Conservation (phyloP, 2,113 vertebrate species). For the Macroglossus sobrinus region DNA sequence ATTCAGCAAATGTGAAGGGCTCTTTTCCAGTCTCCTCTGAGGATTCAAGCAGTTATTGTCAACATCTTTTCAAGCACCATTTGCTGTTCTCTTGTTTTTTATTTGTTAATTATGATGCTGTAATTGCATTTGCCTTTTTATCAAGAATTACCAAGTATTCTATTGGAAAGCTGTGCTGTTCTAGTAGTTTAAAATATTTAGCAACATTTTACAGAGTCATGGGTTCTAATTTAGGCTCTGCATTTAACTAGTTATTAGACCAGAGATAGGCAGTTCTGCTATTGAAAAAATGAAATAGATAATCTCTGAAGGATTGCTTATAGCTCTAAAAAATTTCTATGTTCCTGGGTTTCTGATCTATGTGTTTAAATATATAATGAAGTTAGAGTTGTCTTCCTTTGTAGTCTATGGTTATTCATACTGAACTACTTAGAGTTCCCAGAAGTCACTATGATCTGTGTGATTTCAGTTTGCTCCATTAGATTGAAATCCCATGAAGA, state of each 20-base stretch:
- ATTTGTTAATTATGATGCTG: neutral
- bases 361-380: neutral
- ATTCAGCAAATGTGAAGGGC: neutral
- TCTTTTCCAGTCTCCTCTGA: neutral
- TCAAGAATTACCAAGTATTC: neutral
- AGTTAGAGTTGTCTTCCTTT: neutral
- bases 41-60: neutral
- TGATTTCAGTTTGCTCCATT: neutral
- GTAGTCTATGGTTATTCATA: neutral
- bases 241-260: neutral
- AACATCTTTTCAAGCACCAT: constrained; percentile 5
- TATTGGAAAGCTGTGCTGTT: neutral
- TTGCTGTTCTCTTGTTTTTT: neutral
- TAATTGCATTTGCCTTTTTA: neutral
- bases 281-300: neutral
- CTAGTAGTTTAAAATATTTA: neutral
- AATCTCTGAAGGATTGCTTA: neutral
- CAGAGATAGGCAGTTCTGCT: neutral
- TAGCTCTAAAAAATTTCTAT: neutral
- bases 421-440: neutral
- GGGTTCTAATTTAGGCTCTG: neutral
- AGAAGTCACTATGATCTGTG: neutral
- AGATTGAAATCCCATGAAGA: neutral
- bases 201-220: neutral
- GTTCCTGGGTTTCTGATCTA: neutral